phyloP scores from a whole-genome alignment of 2,888 invertebrate genomes.

The Synanthedon myopaeformis region DNA sequence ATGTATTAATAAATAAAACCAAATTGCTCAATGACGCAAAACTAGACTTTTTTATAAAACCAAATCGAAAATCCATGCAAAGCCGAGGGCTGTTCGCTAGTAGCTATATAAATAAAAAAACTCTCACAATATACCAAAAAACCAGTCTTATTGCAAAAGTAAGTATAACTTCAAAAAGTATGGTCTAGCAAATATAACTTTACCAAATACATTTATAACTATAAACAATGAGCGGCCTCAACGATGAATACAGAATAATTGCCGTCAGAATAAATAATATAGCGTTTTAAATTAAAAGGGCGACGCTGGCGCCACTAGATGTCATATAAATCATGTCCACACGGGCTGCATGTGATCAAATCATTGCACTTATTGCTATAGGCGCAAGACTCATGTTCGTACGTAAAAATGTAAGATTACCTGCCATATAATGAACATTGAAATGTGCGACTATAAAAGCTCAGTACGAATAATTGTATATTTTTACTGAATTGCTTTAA shows the following conservation, averaged over 20 bases:
- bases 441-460: too few species aligned
- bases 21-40: background rate
- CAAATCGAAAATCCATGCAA: background rate
- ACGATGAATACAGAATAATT: too few species aligned
- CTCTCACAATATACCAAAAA: too few species aligned
- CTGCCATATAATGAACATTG: background rate
- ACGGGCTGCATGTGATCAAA: background rate
- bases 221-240: too few species aligned
- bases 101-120: background rate
- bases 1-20: too few species aligned
- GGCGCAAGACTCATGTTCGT: too few species aligned
- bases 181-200: too few species aligned
- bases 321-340: slow-evolving; percentile 4
- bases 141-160: too few species aligned
- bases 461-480: too few species aligned
- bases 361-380: background rate
- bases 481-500: too few species aligned
- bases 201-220: too few species aligned
- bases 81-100: background rate
- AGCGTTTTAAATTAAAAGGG: slow-evolving; percentile 3
- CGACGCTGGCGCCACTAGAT: slow-evolving; percentile 2
- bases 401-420: background rate
- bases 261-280: slow-evolving; percentile 1
- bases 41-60: background rate
- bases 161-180: too few species aligned